Evolutionary conservation across 2,797 vertebrate species (phyloP).

Genomic region (Chloroceryle amazona): DNA sequence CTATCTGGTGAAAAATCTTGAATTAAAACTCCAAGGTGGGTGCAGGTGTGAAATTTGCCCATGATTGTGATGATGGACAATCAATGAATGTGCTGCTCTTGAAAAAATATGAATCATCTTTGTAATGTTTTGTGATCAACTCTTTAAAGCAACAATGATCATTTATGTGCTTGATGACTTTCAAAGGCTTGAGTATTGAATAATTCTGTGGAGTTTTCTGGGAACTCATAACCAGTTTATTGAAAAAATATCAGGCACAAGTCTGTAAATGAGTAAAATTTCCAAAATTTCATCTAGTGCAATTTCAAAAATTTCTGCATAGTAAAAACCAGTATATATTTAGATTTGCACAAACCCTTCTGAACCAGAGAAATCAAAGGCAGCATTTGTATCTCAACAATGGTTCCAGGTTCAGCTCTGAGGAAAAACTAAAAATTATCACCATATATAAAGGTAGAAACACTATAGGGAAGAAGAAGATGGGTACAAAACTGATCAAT

Average conservation of each 20-base stretch:
- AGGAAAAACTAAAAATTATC: background rate
- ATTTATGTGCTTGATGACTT: background rate
- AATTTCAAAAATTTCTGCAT: background rate
- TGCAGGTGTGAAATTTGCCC: background rate
- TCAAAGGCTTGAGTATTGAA: background rate
- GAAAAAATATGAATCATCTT: background rate
- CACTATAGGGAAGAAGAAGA: background rate
- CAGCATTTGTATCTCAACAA: background rate
- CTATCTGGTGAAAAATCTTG: background rate
- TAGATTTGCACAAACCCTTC: background rate
- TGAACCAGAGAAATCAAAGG: background rate
- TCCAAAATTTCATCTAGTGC: background rate
- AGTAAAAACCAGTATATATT: background rate
- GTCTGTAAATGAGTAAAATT: background rate
- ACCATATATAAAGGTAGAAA: background rate
- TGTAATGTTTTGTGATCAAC: background rate
- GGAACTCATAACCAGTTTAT: background rate
- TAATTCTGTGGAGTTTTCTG: background rate
- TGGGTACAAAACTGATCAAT: background rate
- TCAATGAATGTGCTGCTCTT: background rate
- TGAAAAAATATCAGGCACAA: background rate
- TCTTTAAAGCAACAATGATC: background rate
- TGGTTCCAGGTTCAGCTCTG: background rate
- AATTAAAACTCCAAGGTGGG: background rate
- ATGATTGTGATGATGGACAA: background rate